phyloP scores from a whole-genome alignment of 1,140 invertebrate genomes.

The Drosophila sulfurigaster region DNA sequence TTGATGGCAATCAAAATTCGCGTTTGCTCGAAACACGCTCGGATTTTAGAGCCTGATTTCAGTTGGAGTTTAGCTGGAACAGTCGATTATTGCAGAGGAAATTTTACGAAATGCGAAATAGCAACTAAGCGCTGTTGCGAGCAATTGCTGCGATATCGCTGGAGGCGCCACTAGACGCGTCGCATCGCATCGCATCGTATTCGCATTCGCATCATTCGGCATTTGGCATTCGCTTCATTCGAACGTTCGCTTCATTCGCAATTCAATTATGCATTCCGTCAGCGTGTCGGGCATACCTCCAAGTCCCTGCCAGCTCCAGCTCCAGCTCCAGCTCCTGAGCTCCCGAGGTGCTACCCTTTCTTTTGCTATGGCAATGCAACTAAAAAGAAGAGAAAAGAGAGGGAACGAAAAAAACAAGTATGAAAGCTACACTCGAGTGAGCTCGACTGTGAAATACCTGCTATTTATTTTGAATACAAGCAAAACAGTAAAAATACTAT shows the following conservation, averaged over 20 bases:
- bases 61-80: not conserved
- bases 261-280: slow-evolving; percentile 79
- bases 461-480: too few species aligned
- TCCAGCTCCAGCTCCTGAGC: not conserved
- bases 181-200: not conserved
- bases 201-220: slow-evolving; percentile 9
- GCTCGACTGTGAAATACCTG: too few species aligned
- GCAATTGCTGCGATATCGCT: slow-evolving; percentile 15
- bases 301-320: not conserved
- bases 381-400: slow-evolving; percentile 10
- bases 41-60: not conserved
- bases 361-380: slow-evolving; percentile 43
- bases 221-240: slow-evolving; percentile 38
- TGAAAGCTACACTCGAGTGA: too few species aligned
- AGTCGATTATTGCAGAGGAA: slow-evolving; percentile 5
- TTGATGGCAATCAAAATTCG: too few species aligned
- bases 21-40: too few species aligned
- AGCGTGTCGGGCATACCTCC: slow-evolving; percentile 59
- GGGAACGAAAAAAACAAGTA: too few species aligned
- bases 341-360: not conserved
- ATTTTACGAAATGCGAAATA: not conserved
- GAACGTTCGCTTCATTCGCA: slow-evolving; percentile 47
- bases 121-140: slow-evolving; percentile 1
- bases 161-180: not conserved
- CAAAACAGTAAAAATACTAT: too few species aligned